A percentile compares a stretch with the other conserved stretches of the same genome.
These are phyloP conservation scores for Apteryx owenii DNA, from an alignment of 2,113 vertebrate species.

Conservation along the genomic window DNA sequence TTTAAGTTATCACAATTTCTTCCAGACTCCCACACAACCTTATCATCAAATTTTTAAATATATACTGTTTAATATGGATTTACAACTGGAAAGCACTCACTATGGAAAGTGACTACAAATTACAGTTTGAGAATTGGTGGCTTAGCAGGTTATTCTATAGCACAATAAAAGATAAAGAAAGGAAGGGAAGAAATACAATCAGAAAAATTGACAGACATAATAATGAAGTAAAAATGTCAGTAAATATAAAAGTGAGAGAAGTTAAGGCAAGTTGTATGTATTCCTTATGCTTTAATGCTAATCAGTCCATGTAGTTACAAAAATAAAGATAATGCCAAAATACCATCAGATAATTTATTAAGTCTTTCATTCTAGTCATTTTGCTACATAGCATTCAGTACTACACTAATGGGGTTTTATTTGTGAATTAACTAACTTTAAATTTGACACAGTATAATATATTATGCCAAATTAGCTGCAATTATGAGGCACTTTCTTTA, in stretches of 20 bases:
- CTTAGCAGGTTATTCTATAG: slow-evolving; percentile 20
- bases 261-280: slow-evolving; percentile 6
- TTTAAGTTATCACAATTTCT: not conserved
- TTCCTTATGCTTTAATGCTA: slow-evolving; percentile 41
- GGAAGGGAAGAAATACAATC: slow-evolving; percentile 38
- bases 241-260: not conserved
- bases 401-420: slow-evolving; percentile 14
- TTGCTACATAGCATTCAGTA: not conserved
- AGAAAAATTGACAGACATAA: not conserved
- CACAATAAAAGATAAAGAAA: slow-evolving; percentile 49
- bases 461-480: slow-evolving; percentile 27
- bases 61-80: not conserved
- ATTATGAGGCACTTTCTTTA: slow-evolving; percentile 55
- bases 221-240: slow-evolving; percentile 1
- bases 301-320: slow-evolving; percentile 44
- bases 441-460: not conserved
- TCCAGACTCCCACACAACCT: not conserved
- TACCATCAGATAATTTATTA: slow-evolving; percentile 38
- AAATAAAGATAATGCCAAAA: slow-evolving; percentile 65
- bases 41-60: not conserved
- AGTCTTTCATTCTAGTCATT: slow-evolving; percentile 20
- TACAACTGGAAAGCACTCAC: not conserved
- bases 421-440: slow-evolving; percentile 44
- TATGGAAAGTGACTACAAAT: not conserved
- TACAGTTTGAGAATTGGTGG: not conserved